Base-by-base conservation (phyloP, 2,113 vertebrate species). In the Hydrochoerus hydrochaeris region DNA sequence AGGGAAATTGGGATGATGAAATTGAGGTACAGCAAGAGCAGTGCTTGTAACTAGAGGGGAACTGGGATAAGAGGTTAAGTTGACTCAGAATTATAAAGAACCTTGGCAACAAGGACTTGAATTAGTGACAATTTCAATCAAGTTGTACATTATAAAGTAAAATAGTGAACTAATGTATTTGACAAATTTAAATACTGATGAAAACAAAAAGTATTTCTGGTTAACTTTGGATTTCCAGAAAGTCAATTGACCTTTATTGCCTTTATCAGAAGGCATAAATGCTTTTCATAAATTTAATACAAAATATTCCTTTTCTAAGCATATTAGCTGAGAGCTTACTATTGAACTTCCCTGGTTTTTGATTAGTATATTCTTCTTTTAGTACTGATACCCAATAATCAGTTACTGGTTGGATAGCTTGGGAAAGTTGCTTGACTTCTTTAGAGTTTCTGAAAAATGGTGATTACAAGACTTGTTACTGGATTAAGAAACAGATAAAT, bases 121-220 rank as follows among this genome's bases (percentile, higher is more conserved):
- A 67, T 80, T 83, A 69, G 57, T 78, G 62, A 86, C 24, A 81
- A 7, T 69, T 90, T 95, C 57, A 92, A 26, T 80, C 41, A 28
- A 90, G 54, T 44, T 77, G 41, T 96, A 49, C 95, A 54, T 71
- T 84, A 49, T 91, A 92, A 84, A 77, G 5, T 95, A 75, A 96
- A 92, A 92, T 44, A 73, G 63, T 80, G 1, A 38, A 41, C 32
- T 88, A 28, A 86, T 91, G 63, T 28, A 80, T 60, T 57, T 84
- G 46, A 84, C 16, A 95, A 22, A 75, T 92, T 67, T 92, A 91
- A 94, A 95, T 26, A 90, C 35, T 77, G 44, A 85, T 69, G n/a
- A 65, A 94, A 88, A 85, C 82, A 81, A 94, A 54, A 85, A 26
- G 7, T 7, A 8, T 22, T 89, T 69, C 44, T 77, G 28, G 24